Base-by-base conservation (phyloP, 2,888 invertebrate species). In the Lomographa bimaculata region DNA sequence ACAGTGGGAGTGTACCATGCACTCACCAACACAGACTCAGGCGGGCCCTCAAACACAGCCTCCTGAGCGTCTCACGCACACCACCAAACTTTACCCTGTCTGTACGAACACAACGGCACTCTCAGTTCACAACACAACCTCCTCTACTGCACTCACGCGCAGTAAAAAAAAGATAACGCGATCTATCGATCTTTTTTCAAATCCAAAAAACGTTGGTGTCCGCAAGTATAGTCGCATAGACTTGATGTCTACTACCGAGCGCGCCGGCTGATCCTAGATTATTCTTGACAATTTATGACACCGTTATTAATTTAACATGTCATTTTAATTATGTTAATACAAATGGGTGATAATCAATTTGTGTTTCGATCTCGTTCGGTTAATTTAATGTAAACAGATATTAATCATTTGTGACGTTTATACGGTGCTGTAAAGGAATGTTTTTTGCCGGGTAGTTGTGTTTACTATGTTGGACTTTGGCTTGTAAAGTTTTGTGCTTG, bases 91-190 rank as follows among this genome's bases (percentile, higher is more conserved):
- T 34, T 47, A 56, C 66, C 71, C 75, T 78, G 68, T 78, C 70
- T 64, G 69, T 75, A 85, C 84, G 66, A 77, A 82, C 84, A 85
- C 85, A 84, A 68, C 69, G 77, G 77, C 79, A 84, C 87, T 83
- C 86, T 84, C 86, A 87, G 86, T 86, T 68, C 71, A 71, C 79
- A 73, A 87, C 74, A 86, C 82, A 82, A 83, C 87, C 85, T 89
- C 89, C 73, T 82, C 81, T 80, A 77, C 83, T 86, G 86, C 89
- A 89, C 89, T 89, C 89, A 87, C 87, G 86, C 89, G 86, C 86
- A 87, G 70, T 78, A 86, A 87, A 87, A 53, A 76, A 87, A 85
- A 86, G 78, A 81, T 77, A 82, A 80, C 78, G 84, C 84, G 85
- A 83, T 84, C 85, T 85, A 84, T 86, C 83, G 84, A 84, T 83